Percentiles rank a stretch among this genome's conserved stretches.
Conservation (phyloP, 2,797 vertebrate genomes). For the Myotis findleyi region DNA sequence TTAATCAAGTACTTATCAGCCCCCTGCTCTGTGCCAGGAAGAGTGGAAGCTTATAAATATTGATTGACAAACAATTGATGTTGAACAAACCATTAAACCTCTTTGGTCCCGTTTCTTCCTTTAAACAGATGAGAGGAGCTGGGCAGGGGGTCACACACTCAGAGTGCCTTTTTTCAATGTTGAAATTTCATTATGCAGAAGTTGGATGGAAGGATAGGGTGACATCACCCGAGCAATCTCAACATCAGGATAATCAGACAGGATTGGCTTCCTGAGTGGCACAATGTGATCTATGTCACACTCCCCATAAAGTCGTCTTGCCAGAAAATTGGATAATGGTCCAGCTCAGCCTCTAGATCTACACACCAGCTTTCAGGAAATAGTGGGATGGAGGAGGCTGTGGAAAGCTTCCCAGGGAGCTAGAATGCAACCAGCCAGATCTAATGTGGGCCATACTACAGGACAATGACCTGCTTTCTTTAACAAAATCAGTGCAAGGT, state of each 20-base stretch:
- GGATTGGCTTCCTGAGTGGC: not conserved
- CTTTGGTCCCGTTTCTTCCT: not conserved
- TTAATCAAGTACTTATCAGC: not conserved
- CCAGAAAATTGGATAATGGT: not conserved
- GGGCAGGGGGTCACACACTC: not conserved
- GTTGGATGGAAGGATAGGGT: not conserved
- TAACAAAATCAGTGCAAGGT: not conserved
- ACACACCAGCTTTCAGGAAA: not conserved
- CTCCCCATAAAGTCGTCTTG: not conserved
- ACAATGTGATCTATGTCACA: not conserved
- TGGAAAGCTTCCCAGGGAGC: not conserved
- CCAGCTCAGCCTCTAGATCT: not conserved
- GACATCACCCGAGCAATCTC: not conserved
- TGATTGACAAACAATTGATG: not conserved
- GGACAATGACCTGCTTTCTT: not conserved
- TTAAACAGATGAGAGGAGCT: not conserved
- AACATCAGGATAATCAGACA: not conserved
- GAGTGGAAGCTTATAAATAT: not conserved
- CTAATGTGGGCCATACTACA: not conserved
- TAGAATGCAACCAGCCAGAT: not conserved
- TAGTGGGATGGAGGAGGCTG: not conserved
- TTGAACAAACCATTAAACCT: not conserved
- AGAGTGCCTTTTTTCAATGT: not conserved
- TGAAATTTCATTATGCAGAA: not conserved
- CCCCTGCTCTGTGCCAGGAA: not conserved